A percentile compares a stretch with the other conserved stretches of the same genome.
Conservation (phyloP, 2,888 invertebrate genomes). For the Limnephilus auricula region DNA sequence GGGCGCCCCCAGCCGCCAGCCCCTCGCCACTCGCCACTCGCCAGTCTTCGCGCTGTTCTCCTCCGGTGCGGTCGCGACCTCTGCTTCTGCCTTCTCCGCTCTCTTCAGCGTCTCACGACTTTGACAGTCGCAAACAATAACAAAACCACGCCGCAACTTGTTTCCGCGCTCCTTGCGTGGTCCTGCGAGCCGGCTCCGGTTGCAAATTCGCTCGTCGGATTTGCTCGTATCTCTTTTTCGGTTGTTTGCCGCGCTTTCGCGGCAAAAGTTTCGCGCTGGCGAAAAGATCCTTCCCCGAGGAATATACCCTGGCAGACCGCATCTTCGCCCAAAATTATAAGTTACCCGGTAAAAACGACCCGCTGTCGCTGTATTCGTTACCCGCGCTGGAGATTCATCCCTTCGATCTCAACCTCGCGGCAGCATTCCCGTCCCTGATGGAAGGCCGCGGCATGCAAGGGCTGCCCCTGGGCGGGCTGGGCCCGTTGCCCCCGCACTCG, state of each 20-base stretch:
- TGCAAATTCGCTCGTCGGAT: background rate
- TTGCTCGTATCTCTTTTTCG: background rate
- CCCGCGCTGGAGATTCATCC: background rate
- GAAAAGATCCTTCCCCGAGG: background rate
- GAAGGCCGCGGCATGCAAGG: conserved; percentile 35
- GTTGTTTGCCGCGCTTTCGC: conserved; percentile 9
- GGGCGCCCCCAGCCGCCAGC: background rate
- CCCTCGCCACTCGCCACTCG: background rate
- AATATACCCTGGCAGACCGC: background rate
- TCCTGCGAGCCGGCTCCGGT: background rate
- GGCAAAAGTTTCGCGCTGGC: conserved; percentile 9
- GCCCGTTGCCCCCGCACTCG: background rate
- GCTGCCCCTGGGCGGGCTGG: background rate
- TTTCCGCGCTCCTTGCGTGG: background rate
- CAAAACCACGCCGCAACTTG: background rate
- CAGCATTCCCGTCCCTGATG: conserved; percentile 39
- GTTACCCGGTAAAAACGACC: background rate
- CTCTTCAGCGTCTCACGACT: background rate
- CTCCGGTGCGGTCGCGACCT: background rate
- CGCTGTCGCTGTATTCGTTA: background rate
- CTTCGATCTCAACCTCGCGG: conserved; percentile 5
- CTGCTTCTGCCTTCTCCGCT: background rate
- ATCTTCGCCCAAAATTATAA: background rate
- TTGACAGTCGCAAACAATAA: conserved; percentile 11
- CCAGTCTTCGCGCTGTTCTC: background rate